phyloP scores from a whole-genome alignment of 2,113 vertebrate genomes.

The Tragelaphus scriptus region DNA sequence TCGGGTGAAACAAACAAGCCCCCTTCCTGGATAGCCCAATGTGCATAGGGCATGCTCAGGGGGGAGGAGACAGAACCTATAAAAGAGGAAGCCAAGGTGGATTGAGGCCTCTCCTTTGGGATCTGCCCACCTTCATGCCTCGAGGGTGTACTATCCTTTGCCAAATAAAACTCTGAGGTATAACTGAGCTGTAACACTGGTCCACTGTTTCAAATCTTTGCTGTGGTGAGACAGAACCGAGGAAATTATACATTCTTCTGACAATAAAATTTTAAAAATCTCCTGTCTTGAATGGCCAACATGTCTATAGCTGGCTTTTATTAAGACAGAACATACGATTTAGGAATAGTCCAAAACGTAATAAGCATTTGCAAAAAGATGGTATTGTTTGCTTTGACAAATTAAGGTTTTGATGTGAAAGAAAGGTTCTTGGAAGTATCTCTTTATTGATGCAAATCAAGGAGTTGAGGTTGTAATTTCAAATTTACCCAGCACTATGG shows the following conservation, averaged over 20 bases:
- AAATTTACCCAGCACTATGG: background rate
- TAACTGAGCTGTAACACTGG: background rate
- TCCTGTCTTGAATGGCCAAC: background rate
- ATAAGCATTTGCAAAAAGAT: background rate
- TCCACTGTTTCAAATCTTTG: background rate
- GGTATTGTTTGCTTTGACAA: background rate
- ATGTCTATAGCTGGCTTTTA: background rate
- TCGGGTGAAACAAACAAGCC: background rate
- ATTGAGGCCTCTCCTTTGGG: background rate
- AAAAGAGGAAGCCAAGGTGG: background rate
- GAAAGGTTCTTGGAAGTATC: background rate
- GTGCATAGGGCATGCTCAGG: background rate
- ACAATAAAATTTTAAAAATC: background rate
- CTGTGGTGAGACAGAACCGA: background rate
- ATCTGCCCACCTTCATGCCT: background rate
- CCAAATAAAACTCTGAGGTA: background rate
- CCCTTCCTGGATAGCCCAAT: background rate
- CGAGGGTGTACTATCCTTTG: background rate
- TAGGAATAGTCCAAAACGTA: background rate
- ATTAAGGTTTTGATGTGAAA: conserved; percentile 4
- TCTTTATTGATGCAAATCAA: background rate
- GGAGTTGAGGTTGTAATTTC: background rate
- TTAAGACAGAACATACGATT: background rate
- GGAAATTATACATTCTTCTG: background rate
- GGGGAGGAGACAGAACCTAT: background rate